Conservation (phyloP, 2,888 invertebrate genomes). For the Hoplodrina ambigua region DNA sequence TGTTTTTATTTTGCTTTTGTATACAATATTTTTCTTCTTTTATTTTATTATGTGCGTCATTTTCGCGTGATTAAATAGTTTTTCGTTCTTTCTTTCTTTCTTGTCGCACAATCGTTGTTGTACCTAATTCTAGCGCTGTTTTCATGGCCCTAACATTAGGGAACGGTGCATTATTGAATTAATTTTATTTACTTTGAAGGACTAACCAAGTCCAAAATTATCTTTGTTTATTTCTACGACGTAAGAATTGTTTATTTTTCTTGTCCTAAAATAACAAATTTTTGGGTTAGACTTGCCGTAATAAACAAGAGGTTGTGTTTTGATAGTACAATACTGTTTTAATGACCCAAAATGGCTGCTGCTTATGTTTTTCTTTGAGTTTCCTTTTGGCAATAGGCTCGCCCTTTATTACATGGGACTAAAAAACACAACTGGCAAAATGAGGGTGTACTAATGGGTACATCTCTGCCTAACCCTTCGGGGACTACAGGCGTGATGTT, state of each 20-base stretch:
- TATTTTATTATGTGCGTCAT: too few species aligned
- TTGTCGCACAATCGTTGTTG: background rate
- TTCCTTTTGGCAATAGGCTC: too few species aligned
- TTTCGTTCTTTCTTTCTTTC: too few species aligned
- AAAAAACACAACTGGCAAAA: too few species aligned
- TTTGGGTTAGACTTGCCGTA: background rate
- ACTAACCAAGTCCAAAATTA: conserved; percentile 43
- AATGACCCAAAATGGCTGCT: conserved; percentile 10
- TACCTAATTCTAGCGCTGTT: background rate
- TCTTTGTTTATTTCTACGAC: conserved; percentile 48
- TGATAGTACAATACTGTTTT: conserved; percentile 26
- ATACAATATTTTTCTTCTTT: too few species aligned
- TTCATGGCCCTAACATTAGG: conserved; percentile 39
- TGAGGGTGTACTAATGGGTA: too few species aligned
- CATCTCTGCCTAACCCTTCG: too few species aligned
- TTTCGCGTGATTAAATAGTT: too few species aligned
- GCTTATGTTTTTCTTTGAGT: background rate
- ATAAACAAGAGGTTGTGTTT: conserved; percentile 37
- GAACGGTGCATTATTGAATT: conserved; percentile 65
- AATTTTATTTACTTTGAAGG: conserved; percentile 63
- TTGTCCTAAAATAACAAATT: conserved; percentile 47
- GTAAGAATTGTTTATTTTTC: conserved; percentile 42
- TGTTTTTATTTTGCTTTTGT: too few species aligned
- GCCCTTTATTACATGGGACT: too few species aligned
- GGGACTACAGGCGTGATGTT: too few species aligned